Evolutionary conservation across 2,797 vertebrate genomes (phyloP).

Genomic region (Pygocentrus nattereri): DNA sequence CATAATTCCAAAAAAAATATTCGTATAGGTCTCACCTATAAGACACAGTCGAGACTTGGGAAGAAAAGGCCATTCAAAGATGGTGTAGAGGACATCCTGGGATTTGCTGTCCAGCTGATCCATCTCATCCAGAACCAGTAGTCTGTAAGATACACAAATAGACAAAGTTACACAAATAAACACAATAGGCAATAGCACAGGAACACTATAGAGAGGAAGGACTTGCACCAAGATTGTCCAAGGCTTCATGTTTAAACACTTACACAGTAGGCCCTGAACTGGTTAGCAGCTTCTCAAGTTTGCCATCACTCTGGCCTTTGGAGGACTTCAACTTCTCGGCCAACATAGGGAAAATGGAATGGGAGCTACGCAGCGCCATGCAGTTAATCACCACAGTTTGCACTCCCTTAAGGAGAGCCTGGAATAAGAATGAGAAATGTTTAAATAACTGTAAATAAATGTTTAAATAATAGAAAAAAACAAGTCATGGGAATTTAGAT

Average conservation of each 20-base stretch:
- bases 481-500: no score
- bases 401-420: slow-evolving; percentile 79
- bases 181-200: background rate
- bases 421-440: slow-evolving; percentile 10
- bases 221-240: background rate
- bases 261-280: slow-evolving; percentile 86
- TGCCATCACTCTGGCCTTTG: slow-evolving; percentile 62
- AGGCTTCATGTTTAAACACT: slow-evolving; percentile 66
- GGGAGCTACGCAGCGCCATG: slow-evolving; percentile 89
- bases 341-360: slow-evolving; percentile 86
- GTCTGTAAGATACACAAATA: slow-evolving; percentile 68
- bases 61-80: slow-evolving; percentile 93
- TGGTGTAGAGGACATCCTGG: slow-evolving; percentile 94
- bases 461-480: no score
- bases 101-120: slow-evolving; percentile 95
- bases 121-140: slow-evolving; percentile 95
- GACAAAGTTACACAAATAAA: background rate
- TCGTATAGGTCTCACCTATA: slow-evolving; percentile 79
- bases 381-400: slow-evolving; percentile 89
- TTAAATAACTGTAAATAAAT: no score
- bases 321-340: slow-evolving; percentile 80
- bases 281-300: slow-evolving; percentile 84
- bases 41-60: slow-evolving; percentile 86
- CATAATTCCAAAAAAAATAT: background rate
- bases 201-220: background rate